phyloP scores from a whole-genome alignment of 2,113 vertebrate genomes.

The Gavialis gangeticus region DNA sequence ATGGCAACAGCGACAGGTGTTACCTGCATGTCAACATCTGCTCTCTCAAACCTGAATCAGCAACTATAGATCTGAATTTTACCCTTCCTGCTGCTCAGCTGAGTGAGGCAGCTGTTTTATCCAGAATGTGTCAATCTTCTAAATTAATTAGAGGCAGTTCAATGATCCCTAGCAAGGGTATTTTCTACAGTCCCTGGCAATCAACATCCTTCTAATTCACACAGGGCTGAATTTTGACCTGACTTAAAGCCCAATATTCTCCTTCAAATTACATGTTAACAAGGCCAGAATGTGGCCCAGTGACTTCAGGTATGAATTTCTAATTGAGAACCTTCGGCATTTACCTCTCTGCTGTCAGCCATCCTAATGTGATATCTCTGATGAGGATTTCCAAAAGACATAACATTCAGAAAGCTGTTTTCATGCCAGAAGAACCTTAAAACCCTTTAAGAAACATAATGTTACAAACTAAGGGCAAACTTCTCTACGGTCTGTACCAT shows the following conservation, averaged over 20 bases:
- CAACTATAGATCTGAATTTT: background rate
- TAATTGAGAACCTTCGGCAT: background rate
- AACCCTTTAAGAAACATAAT: background rate
- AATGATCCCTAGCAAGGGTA: conserved; percentile 23
- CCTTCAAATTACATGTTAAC: background rate
- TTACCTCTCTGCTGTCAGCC: background rate
- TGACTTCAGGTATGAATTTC: background rate
- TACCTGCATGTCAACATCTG: background rate
- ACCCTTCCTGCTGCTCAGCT: conserved; percentile 9
- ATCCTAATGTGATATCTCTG: background rate
- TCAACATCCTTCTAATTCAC: conserved; percentile 30
- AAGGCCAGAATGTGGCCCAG: background rate
- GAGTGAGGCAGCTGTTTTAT: background rate
- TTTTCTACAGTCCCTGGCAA: conserved; percentile 37
- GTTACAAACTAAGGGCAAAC: background rate
- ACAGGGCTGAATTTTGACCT: background rate
- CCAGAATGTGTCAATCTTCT: conserved; percentile 32
- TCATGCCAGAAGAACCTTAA: no score
- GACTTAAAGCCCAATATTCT: background rate
- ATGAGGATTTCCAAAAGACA: background rate
- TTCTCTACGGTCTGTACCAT: background rate
- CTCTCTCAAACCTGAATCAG: background rate
- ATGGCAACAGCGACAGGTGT: background rate
- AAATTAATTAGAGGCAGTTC: conserved; percentile 54
- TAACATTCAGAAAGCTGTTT: background rate